phyloP scores from a whole-genome alignment of 1,140 invertebrate species.

The Aphelenchoides avenae region DNA sequence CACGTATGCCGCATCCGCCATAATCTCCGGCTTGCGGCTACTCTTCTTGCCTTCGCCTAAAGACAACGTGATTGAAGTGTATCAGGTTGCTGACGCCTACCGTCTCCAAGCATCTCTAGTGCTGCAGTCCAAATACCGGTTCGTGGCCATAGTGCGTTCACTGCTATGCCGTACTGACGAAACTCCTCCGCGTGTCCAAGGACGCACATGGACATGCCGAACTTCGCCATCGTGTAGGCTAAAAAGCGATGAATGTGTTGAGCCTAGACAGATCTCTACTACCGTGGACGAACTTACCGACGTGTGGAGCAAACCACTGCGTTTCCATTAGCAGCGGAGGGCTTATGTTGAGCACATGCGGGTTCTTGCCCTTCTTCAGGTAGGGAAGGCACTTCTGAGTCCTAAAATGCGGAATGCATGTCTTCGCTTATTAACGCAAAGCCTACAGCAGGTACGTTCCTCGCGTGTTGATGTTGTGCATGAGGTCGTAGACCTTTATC shows the following conservation, averaged over 20 bases:
- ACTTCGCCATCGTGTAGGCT: constrained; percentile 96
- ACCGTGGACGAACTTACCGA: constrained; percentile 67
- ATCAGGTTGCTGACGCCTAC: too few relatives aligned
- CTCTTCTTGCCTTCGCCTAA: constrained; percentile 56
- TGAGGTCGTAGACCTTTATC: constrained; percentile 91
- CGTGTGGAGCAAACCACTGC: constrained; percentile 83
- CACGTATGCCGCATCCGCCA: constrained; percentile 76
- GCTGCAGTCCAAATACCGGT: constrained; percentile 22
- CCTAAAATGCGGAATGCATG: constrained; percentile 4
- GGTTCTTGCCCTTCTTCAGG: constrained; percentile 78
- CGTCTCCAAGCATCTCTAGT: constrained; percentile 14
- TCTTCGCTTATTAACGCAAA: too few relatives aligned
- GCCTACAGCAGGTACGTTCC: constrained; percentile 80
- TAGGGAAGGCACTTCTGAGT: constrained; percentile 82
- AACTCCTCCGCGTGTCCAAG: constrained; percentile 89
- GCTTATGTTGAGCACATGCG: constrained; percentile 90
- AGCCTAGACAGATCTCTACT: constrained; percentile 90
- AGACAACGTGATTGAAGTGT: too few relatives aligned
- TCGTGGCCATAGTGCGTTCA: constrained; percentile 81
- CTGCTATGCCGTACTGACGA: constrained; percentile 74
- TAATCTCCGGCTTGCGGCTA: constrained; percentile 80
- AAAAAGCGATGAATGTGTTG: too few relatives aligned
- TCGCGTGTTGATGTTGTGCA: constrained; percentile 83
- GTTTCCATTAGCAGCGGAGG: constrained; percentile 84
- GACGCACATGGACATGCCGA: constrained; percentile 97